These are phyloP conservation scores for Hozukius guyotensis DNA, from an alignment of 2,797 vertebrate genomes.

Conservation along the genomic window DNA sequence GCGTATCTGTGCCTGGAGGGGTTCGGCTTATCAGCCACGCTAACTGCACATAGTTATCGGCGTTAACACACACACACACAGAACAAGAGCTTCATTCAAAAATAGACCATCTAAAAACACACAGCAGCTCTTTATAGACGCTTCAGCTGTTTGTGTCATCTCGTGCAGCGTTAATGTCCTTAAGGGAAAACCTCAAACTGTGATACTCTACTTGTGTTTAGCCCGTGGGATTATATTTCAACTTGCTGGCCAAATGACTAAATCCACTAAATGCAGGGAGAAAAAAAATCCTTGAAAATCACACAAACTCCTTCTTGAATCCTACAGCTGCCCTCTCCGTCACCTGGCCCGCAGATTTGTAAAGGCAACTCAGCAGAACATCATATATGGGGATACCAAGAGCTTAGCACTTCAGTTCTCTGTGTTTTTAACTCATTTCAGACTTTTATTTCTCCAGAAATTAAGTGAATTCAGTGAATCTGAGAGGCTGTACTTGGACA, in stretches of 20 bases:
- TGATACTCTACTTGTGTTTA: conserved; percentile 48
- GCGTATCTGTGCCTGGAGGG: conserved; percentile 8
- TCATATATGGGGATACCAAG: neutral
- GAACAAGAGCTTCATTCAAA: conserved; percentile 24
- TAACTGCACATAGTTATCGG: conserved; percentile 27
- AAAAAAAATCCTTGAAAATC: conserved; percentile 41
- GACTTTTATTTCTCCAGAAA: neutral
- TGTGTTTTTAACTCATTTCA: neutral
- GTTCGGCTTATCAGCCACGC: conserved; percentile 16
- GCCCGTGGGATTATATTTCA: conserved; percentile 54
- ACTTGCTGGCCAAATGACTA: conserved; percentile 46
- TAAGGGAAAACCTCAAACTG: conserved; percentile 40
- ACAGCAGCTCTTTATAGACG: conserved; percentile 15
- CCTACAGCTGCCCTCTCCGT: conserved; percentile 16
- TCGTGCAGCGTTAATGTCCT: conserved; percentile 26
- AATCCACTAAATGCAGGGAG: conserved; percentile 53
- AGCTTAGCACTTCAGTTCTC: neutral
- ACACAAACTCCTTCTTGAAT: conserved; percentile 18
- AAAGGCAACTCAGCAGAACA: neutral
- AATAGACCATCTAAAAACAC: conserved; percentile 29
- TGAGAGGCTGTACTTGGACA: neutral
- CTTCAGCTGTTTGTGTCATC: conserved; percentile 30
- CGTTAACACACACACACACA: conserved; percentile 16
- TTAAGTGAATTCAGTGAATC: neutral
- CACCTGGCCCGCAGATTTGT: neutral